Conservation (phyloP, 2,888 invertebrate species). For the Pinctada fucata region DNA sequence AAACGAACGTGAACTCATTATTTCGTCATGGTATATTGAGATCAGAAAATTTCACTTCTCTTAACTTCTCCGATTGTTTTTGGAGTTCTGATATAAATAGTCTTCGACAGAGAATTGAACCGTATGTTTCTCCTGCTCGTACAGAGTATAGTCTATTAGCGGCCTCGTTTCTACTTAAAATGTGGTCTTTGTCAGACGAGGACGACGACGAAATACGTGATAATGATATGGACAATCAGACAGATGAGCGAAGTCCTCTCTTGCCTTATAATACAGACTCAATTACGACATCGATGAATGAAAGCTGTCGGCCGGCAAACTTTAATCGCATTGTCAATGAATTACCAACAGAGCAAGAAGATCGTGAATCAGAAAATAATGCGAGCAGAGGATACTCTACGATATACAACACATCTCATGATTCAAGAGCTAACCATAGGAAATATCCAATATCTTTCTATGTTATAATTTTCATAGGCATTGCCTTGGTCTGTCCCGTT, state of each 20-base stretch:
- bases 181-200: background rate
- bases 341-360: too few species aligned
- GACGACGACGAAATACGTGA: background rate
- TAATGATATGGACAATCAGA: background rate
- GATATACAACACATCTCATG: too few species aligned
- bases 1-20: constrained; percentile 9
- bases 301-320: background rate
- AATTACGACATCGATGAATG: background rate
- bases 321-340: background rate
- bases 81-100: background rate
- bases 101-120: background rate
- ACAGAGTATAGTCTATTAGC: background rate
- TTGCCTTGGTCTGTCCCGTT: too few species aligned
- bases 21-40: background rate
- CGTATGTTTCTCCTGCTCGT: background rate
- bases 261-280: background rate
- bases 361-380: too few species aligned
- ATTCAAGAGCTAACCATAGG: too few species aligned
- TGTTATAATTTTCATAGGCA: too few species aligned
- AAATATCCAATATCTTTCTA: too few species aligned
- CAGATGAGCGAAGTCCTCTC: background rate
- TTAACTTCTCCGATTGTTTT: background rate
- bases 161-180: background rate
- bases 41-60: background rate
- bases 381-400: too few species aligned